phyloP scores from a whole-genome alignment of 2,888 invertebrate genomes.

The Pharmacophagus antenor region DNA sequence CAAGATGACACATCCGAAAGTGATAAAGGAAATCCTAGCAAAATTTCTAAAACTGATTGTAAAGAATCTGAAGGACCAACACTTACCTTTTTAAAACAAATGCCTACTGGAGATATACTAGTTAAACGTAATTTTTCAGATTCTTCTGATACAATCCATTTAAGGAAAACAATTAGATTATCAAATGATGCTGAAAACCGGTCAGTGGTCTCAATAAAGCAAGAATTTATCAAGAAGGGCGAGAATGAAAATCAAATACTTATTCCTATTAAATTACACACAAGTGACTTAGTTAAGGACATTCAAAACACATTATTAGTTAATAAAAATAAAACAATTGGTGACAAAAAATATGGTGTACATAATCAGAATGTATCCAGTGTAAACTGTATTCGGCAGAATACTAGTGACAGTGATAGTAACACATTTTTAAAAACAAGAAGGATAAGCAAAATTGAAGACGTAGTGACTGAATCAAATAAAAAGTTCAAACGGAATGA shows the following conservation, averaged over 20 bases:
- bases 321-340: slow-evolving; percentile 72
- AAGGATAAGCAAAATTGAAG: slow-evolving; percentile 69
- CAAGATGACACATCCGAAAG: slow-evolving; percentile 80
- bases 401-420: slow-evolving; percentile 67
- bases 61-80: slow-evolving; percentile 62
- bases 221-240: slow-evolving; percentile 67
- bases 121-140: slow-evolving; percentile 68
- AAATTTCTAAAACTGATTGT: slow-evolving; percentile 52
- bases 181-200: slow-evolving; percentile 71
- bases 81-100: slow-evolving; percentile 71
- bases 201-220: slow-evolving; percentile 70
- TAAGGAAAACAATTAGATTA: slow-evolving; percentile 70
- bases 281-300: slow-evolving; percentile 75
- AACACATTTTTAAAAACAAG: slow-evolving; percentile 68
- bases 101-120: slow-evolving; percentile 66
- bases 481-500: slow-evolving; percentile 77
- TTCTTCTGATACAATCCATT: slow-evolving; percentile 63
- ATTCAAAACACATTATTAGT: slow-evolving; percentile 75
- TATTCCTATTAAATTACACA: slow-evolving; percentile 69
- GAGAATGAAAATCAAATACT: slow-evolving; percentile 73
- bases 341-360: slow-evolving; percentile 77
- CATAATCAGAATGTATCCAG: slow-evolving; percentile 74
- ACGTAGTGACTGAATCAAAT: slow-evolving; percentile 65
- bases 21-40: slow-evolving; percentile 60
- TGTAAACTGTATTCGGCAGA: slow-evolving; percentile 71